Percentiles rank a stretch among this genome's conserved stretches.
Evolutionary conservation across 2,888 invertebrate species (phyloP).

Genomic region (Agriopis marginaria): DNA sequence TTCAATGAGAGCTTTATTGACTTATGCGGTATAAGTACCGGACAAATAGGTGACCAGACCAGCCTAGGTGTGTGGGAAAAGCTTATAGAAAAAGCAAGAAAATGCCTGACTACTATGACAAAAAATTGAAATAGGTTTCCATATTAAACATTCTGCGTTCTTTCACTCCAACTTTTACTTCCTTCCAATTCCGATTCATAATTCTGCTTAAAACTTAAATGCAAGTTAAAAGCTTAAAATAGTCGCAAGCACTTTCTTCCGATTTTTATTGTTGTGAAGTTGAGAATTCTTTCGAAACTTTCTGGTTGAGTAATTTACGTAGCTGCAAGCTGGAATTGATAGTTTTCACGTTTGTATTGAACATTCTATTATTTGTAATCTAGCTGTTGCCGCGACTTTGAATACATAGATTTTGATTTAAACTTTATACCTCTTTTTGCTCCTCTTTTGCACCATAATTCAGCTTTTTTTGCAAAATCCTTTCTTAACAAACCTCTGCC

Average conservation of each 20-base stretch:
- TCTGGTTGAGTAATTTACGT: slow-evolving; percentile 51
- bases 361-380: not conserved
- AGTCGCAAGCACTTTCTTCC: slow-evolving; percentile 65
- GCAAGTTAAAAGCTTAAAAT: slow-evolving; percentile 76
- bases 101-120: not conserved
- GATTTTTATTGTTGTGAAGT: slow-evolving; percentile 67
- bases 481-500: too few species aligned
- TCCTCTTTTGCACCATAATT: too few species aligned
- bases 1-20: too few species aligned
- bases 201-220: slow-evolving; percentile 76
- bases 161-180: slow-evolving; percentile 66
- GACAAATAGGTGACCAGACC: too few species aligned
- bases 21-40: too few species aligned
- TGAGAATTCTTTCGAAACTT: slow-evolving; percentile 53
- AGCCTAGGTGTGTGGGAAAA: not conserved
- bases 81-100: not conserved
- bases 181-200: slow-evolving; percentile 73
- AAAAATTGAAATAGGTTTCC: slow-evolving; percentile 35
- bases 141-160: slow-evolving; percentile 45
- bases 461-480: too few species aligned
- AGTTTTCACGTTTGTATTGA: not conserved
- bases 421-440: too few species aligned
- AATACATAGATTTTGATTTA: too few species aligned
- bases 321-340: slow-evolving; percentile 21
- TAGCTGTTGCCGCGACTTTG: too few species aligned